Base-by-base conservation (phyloP, 2,113 vertebrate species). In the Panthera tigris region DNA sequence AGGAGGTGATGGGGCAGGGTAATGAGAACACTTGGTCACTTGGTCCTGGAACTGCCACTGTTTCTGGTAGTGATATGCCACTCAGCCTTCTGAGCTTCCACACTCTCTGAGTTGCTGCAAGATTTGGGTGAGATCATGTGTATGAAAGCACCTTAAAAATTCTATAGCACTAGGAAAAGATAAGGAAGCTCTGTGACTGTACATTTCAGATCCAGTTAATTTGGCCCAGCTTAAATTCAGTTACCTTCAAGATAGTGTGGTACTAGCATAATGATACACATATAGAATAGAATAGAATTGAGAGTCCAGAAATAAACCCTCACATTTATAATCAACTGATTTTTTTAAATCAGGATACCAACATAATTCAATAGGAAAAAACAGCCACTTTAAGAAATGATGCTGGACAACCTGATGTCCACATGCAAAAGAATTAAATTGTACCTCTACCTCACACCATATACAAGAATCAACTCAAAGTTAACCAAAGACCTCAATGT, bases 301-400 rank as follows among this genome's bases (percentile, higher is more conserved):
- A 96, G 29, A 81, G 36, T 48, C 66, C 31, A 80, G 50, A 97
- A 97, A 57, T 95, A 91, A 97, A 66, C 16, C 4, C 13, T 93
- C 29, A 25, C 41, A 27, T 52, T 92, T 39, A 65, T 2, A 50
- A 57, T 74, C 19, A 39, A 36, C 11, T 65, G 50, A 55, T 45
- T 76, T 85, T 71, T 41, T 18, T 0, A 14, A 50, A 85, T 87
- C 71, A 63, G 23, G 52, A 23, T 13, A 33, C 10, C 25, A 23
- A 94, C 31, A 94, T 31, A 65, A 57, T 55, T 91, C 33, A 39
- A 39, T 31, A 63, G 52, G 29, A 52, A 31, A 55, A 76, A 25
- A 68, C n/a, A 78, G 19, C 41, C n/a, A 61, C 52, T 71, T 79
- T 45, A 23, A 68, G 21, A 57, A 90, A 36, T 55, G 8, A 48